Evolutionary conservation across 2,888 invertebrate species (phyloP).

Genomic region (Julus scandinavius): DNA sequence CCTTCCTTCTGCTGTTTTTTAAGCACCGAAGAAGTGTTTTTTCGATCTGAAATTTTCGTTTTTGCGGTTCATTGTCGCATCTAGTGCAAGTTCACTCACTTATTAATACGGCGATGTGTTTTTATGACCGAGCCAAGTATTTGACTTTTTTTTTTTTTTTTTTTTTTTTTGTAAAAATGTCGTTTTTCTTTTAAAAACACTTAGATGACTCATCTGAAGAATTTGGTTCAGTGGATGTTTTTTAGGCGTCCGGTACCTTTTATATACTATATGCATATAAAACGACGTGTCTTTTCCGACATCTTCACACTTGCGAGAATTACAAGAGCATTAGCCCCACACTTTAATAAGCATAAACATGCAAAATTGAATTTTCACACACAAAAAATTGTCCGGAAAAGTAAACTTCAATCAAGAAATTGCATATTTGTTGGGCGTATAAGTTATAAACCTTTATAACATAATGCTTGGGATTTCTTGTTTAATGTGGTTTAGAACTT

Average conservation of each 20-base stretch:
- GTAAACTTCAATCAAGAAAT: too few relatives aligned
- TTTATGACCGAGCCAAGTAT: not conserved
- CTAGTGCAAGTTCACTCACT: conserved; percentile 24
- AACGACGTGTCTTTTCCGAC: not conserved
- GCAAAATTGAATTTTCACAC: not conserved
- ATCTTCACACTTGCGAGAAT: not conserved
- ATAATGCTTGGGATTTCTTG: too few relatives aligned
- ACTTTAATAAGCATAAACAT: not conserved
- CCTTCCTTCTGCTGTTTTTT: not conserved
- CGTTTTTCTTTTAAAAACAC: conserved; percentile 17
- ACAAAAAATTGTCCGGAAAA: not conserved
- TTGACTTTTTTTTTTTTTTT: not conserved
- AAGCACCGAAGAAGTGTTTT: not conserved
- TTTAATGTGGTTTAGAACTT: too few relatives aligned
- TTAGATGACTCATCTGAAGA: conserved; percentile 42
- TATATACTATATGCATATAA: not conserved
- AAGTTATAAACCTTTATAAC: too few relatives aligned
- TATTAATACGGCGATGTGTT: conserved; percentile 31
- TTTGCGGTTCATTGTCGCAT: conserved; percentile 35
- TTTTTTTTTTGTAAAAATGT: not conserved
- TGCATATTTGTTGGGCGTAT: too few relatives aligned
- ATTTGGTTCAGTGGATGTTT: conserved; percentile 30
- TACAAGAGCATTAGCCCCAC: not conserved
- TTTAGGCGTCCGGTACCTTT: conserved; percentile 30
- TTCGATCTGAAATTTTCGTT: conserved; percentile 2